Conservation (phyloP, 2,888 invertebrate species). For the Molanna angustata region DNA sequence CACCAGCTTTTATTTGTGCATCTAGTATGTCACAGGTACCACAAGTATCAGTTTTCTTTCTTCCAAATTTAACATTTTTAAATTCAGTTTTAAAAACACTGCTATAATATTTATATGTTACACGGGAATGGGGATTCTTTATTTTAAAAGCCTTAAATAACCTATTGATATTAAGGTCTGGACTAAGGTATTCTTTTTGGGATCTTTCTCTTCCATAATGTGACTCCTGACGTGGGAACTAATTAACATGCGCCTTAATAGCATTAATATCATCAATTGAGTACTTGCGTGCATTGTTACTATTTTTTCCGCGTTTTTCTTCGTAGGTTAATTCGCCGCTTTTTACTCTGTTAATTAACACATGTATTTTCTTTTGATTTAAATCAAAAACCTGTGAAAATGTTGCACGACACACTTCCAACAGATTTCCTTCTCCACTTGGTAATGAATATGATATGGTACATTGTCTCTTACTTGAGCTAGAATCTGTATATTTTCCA, state of each 20-base stretch:
- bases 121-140: not conserved
- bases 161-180: constrained; percentile 21
- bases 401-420: constrained; percentile 10
- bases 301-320: constrained; percentile 13
- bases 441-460: not conserved
- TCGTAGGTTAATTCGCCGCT: constrained; percentile 1
- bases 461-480: constrained; percentile 8
- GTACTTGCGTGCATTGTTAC: constrained; percentile 8
- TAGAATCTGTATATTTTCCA: constrained; percentile 10
- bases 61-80: constrained; percentile 20
- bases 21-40: constrained; percentile 14
- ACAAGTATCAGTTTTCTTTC: constrained; percentile 17
- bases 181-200: constrained; percentile 18
- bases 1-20: constrained; percentile 10
- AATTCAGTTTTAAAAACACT: constrained; percentile 18
- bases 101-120: constrained; percentile 18
- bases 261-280: not conserved
- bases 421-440: not conserved
- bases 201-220: constrained; percentile 21
- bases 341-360: constrained; percentile 7
- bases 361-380: constrained; percentile 8
- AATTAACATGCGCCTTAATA: constrained; percentile 12
- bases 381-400: constrained; percentile 6
- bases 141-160: constrained; percentile 8
- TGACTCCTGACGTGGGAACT: constrained; percentile 17